Percentiles rank a stretch among this genome's conserved stretches.
These are phyloP conservation scores for Carlito syrichta DNA, from an alignment of 2,113 vertebrate genomes.

Conservation along the genomic window DNA sequence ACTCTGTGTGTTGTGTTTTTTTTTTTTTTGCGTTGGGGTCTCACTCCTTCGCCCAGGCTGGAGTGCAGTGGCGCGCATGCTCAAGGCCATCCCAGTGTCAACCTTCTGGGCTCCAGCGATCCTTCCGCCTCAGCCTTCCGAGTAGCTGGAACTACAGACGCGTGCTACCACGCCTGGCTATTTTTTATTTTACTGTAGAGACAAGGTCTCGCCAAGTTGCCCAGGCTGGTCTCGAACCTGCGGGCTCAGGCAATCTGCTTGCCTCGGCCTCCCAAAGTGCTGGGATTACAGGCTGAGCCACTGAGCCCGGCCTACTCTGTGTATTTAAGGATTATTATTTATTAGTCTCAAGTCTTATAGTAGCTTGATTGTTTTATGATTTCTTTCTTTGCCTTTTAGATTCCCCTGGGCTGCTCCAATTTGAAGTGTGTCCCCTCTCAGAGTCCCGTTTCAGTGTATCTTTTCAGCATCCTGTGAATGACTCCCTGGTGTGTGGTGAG, in stretches of 20 bases:
- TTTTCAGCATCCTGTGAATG: conserved; percentile 98
- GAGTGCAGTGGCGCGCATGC: neutral
- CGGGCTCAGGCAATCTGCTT: neutral
- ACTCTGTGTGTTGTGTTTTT: neutral
- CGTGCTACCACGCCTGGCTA: too few relatives aligned
- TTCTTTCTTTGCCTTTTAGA: conserved; percentile 81
- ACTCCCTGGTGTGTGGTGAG: conserved; percentile 98
- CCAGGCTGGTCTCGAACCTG: neutral
- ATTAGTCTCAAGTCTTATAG: neutral
- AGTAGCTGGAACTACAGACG: too few relatives aligned
- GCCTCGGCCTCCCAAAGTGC: neutral
- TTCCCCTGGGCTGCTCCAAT: conserved; percentile 94
- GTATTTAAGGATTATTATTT: too few relatives aligned
- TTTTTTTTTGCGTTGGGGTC: neutral
- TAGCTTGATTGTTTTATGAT: neutral
- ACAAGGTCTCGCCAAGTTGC: too few relatives aligned
- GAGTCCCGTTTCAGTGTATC: conserved; percentile 97
- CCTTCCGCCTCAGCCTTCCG: too few relatives aligned
- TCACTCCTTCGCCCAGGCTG: neutral
- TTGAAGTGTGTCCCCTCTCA: conserved; percentile 97
- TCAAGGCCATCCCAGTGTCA: too few relatives aligned
- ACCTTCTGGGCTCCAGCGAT: too few relatives aligned
- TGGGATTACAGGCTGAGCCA: neutral
- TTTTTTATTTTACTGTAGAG: too few relatives aligned
- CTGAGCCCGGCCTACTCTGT: neutral